A percentile compares a stretch with the other conserved stretches of the same genome.
These are phyloP conservation scores for Pantelozetes paolii DNA, from an alignment of 2,888 invertebrate genomes.

Conservation along the genomic window DNA sequence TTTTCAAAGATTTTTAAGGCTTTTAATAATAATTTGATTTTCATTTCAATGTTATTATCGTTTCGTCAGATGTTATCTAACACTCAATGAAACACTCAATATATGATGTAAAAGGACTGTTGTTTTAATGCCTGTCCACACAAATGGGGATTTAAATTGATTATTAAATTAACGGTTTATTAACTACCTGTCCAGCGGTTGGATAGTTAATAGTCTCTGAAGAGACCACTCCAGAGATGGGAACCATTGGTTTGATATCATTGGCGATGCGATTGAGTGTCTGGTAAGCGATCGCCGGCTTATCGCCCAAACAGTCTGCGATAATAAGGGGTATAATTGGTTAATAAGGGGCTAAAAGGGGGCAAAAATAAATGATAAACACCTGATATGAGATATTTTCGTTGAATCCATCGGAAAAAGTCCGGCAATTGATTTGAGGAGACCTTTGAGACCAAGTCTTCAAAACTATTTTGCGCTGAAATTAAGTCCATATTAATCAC, in stretches of 20 bases:
- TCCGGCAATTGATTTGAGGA: not conserved
- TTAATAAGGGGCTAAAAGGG: not conserved
- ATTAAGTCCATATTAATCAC: no score
- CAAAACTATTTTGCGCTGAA: slow-evolving; percentile 5
- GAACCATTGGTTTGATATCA: slow-evolving; percentile 49
- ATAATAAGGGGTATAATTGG: not conserved
- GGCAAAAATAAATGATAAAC: not conserved
- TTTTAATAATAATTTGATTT: no score
- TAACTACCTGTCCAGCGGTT: not conserved
- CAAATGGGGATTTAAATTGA: no score
- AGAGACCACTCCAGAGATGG: slow-evolving; percentile 49
- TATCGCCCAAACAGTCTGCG: slow-evolving; percentile 27
- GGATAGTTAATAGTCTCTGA: slow-evolving; percentile 47
- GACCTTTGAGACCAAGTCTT: slow-evolving; percentile 1
- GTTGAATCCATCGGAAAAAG: slow-evolving; percentile 23
- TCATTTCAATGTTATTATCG: not conserved
- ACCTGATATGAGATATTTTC: not conserved
- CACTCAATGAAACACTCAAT: not conserved
- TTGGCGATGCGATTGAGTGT: slow-evolving; percentile 48
- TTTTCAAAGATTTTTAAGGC: no score
- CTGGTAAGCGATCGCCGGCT: slow-evolving; percentile 11
- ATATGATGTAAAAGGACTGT: not conserved
- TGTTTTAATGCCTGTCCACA: no score
- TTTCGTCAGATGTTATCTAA: not conserved
- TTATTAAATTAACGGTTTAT: no score